phyloP scores from a whole-genome alignment of 2,888 invertebrate genomes.

The Dasysyrphus albostriatus region DNA sequence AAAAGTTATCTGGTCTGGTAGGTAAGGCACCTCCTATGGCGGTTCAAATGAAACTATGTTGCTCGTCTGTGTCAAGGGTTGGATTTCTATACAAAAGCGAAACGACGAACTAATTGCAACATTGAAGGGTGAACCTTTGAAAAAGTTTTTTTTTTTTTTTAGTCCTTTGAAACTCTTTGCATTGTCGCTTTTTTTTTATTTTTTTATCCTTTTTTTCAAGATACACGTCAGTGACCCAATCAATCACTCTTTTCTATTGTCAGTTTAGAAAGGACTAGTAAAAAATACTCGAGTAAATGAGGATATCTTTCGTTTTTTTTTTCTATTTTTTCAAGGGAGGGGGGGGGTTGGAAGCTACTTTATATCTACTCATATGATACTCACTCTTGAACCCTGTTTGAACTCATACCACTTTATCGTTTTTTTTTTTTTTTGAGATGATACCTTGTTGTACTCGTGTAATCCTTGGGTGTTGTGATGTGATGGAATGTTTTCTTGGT shows the following conservation, averaged over 20 bases:
- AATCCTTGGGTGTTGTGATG: conserved; percentile 17
- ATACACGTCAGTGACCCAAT: conserved; percentile 46
- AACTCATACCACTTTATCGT: conserved; percentile 35
- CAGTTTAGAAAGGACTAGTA: background rate
- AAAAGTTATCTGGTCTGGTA: conserved; percentile 16
- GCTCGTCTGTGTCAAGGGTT: conserved; percentile 32
- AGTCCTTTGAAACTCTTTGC: conserved; percentile 20
- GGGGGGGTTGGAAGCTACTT: background rate
- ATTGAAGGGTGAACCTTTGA: conserved; percentile 26
- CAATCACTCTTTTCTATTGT: conserved; percentile 53
- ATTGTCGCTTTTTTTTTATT: conserved; percentile 3
- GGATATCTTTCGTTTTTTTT: conserved; percentile 1
- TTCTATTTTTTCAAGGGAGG: conserved; percentile 3
- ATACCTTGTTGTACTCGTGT: conserved; percentile 30
- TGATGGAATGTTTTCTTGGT: conserved; percentile 33
- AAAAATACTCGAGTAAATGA: conserved; percentile 27
- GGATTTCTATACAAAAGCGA: conserved; percentile 18
- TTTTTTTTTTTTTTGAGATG: conserved; percentile 20
- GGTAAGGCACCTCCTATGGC: too few species aligned
- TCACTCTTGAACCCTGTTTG: conserved; percentile 30
- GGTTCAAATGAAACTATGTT: conserved; percentile 5
- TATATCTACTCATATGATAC: conserved; percentile 26
- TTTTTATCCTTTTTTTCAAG: conserved; percentile 4
- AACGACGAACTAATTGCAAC: conserved; percentile 45
- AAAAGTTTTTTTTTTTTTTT: conserved; percentile 1